A percentile compares a stretch with the other conserved stretches of the same genome.
Conservation (phyloP, 1,140 invertebrate species). For the Pantala flavescens region DNA sequence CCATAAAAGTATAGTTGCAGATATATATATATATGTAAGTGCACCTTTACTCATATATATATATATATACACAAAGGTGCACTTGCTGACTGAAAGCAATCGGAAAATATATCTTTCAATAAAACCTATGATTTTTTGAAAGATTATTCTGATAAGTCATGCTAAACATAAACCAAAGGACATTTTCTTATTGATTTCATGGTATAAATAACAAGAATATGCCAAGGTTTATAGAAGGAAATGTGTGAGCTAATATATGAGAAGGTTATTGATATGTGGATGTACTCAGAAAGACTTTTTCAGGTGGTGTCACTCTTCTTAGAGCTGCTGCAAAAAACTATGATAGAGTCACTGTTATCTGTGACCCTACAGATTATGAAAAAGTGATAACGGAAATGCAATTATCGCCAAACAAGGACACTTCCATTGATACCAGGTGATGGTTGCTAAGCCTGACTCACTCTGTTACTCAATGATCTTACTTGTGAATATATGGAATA, state of each 20-base stretch:
- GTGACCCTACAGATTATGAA: conserved; percentile 85
- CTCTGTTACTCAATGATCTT: neutral
- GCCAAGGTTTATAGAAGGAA: too few species aligned
- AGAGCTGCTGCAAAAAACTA: conserved; percentile 97
- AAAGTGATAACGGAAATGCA: conserved; percentile 62
- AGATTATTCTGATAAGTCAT: too few species aligned
- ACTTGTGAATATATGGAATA: neutral
- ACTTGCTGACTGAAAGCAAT: too few species aligned
- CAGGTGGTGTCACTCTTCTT: conserved; percentile 86
- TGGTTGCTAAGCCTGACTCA: conserved; percentile 12
- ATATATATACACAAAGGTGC: conserved; percentile 15
- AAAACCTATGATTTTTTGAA: too few species aligned
- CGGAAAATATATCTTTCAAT: too few species aligned
- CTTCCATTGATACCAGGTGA: conserved; percentile 62
- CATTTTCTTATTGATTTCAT: too few species aligned
- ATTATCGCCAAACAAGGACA: conserved; percentile 46
- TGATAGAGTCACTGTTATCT: conserved; percentile 85
- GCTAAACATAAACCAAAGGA: too few species aligned
- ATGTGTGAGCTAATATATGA: too few species aligned
- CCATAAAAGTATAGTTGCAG: neutral
- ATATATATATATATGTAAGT: too few species aligned
- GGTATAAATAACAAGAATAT: too few species aligned
- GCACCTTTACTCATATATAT: neutral
- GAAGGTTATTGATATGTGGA: too few species aligned
- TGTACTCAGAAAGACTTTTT: too few species aligned